A percentile compares a stretch with the other conserved stretches of the same genome.
Conservation (phyloP, 2,888 invertebrate genomes). For the Sialis fuliginosa region DNA sequence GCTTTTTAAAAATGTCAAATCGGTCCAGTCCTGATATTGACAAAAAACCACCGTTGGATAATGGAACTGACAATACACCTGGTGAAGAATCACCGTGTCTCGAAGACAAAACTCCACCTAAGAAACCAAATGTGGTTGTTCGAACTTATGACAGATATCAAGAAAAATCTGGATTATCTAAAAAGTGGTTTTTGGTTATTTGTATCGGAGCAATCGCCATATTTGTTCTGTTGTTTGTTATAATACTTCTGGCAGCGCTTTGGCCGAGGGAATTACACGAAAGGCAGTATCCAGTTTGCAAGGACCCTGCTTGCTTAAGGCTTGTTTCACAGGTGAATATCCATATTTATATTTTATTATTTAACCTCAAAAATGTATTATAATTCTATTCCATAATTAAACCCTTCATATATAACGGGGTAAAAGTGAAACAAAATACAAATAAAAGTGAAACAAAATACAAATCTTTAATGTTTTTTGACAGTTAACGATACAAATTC, state of each 20-base stretch:
- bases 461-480: too few species aligned
- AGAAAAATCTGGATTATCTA: constrained; percentile 17
- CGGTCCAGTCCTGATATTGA: neutral
- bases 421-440: too few species aligned
- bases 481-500: too few species aligned
- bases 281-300: constrained; percentile 24
- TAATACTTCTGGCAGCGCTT: constrained; percentile 25
- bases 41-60: constrained; percentile 4
- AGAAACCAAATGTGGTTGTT: neutral
- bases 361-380: too few species aligned
- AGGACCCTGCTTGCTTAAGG: constrained; percentile 27
- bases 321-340: constrained; percentile 29
- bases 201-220: constrained; percentile 16
- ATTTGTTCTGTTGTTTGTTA: constrained; percentile 24
- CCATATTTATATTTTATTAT: neutral
- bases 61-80: constrained; percentile 11
- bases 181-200: constrained; percentile 15
- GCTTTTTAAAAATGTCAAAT: constrained; percentile 2
- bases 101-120: neutral
- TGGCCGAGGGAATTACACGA: constrained; percentile 28
- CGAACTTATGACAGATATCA: constrained; percentile 14
- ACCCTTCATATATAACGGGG: too few species aligned
- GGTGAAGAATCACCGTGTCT: constrained; percentile 18
- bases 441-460: too few species aligned
- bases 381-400: too few species aligned